These are phyloP conservation scores for Melanocharis versteri DNA, from an alignment of 2,113 vertebrate genomes.

Conservation along the genomic window DNA sequence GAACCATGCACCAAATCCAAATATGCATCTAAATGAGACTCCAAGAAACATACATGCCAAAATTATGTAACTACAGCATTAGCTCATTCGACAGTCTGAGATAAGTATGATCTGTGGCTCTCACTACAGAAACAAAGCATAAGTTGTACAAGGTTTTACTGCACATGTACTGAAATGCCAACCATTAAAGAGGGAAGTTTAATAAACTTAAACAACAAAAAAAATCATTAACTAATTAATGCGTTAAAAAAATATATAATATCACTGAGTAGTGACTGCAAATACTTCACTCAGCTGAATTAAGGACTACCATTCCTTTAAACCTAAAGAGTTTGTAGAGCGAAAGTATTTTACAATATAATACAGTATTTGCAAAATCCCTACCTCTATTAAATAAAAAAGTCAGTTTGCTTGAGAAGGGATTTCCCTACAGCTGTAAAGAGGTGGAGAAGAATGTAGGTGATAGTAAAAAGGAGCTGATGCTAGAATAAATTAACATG, in stretches of 20 bases:
- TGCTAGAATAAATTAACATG: neutral
- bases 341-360: neutral
- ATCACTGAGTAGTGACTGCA: neutral
- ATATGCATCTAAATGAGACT: neutral
- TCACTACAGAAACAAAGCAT: neutral
- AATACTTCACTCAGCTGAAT: neutral
- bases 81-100: neutral
- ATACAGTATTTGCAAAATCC: neutral
- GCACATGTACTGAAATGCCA: neutral
- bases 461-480: neutral
- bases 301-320: neutral
- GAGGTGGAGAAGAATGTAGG: neutral
- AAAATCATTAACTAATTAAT: neutral
- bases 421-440: neutral
- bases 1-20: neutral
- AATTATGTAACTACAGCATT: neutral
- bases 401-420: neutral
- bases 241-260: fast-evolving
- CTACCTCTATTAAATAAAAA: neutral
- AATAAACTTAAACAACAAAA: neutral
- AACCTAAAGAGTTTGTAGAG: neutral
- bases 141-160: neutral
- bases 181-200: neutral
- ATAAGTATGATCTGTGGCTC: neutral
- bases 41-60: neutral